Evolutionary conservation across 2,888 invertebrate species (phyloP).

Genomic region (Pandemis heparana): DNA sequence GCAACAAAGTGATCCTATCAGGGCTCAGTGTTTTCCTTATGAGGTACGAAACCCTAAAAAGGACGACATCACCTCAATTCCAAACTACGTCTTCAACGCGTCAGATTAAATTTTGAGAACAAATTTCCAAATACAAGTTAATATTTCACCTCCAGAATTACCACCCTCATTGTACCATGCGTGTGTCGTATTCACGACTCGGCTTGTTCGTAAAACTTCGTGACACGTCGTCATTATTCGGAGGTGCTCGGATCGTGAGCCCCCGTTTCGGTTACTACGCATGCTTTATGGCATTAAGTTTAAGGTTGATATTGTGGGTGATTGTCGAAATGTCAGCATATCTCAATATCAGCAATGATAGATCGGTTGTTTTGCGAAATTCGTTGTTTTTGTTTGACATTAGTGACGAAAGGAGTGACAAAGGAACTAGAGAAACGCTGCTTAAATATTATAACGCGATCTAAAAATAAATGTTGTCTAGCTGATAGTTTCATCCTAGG

Average conservation of each 20-base stretch:
- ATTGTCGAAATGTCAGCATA: constrained; percentile 39
- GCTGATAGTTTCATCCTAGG: too few relatives aligned
- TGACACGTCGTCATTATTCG: constrained; percentile 43
- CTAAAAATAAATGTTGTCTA: too few relatives aligned
- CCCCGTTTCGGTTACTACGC: constrained; percentile 26
- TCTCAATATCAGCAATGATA: constrained; percentile 41
- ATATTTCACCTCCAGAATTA: constrained; percentile 22
- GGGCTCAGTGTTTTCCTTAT: too few relatives aligned
- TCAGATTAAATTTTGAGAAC: too few relatives aligned
- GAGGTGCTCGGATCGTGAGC: constrained; percentile 36
- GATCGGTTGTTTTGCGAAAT: constrained; percentile 37
- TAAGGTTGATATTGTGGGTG: not conserved
- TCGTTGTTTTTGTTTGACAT: constrained; percentile 18
- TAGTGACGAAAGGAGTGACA: not conserved
- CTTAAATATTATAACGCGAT: not conserved
- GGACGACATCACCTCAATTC: too few relatives aligned
- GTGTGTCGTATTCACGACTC: constrained; percentile 42
- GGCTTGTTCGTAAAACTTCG: constrained; percentile 43
- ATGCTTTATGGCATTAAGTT: not conserved
- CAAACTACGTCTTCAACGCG: too few relatives aligned
- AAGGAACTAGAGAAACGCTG: too few relatives aligned
- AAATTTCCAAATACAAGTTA: too few relatives aligned
- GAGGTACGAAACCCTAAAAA: too few relatives aligned
- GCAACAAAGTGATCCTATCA: too few relatives aligned
- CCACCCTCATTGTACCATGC: constrained; percentile 39